phyloP scores from a whole-genome alignment of 2,113 vertebrate genomes.

The Bos javanicus region DNA sequence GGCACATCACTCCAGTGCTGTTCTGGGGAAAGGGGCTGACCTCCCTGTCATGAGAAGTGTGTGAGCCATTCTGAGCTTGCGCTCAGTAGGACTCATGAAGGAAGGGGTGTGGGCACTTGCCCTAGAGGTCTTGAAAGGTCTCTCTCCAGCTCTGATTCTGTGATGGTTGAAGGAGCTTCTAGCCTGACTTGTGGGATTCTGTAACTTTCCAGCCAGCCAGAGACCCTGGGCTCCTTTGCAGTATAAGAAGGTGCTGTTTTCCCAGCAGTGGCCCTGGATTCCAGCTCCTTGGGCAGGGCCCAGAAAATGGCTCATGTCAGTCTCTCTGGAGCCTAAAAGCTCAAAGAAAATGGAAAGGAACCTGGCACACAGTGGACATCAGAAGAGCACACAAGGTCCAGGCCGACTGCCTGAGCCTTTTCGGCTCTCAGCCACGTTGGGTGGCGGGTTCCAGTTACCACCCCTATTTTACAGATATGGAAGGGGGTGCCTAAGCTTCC shows the following conservation, averaged over 20 bases:
- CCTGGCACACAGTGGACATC: constrained; percentile 8
- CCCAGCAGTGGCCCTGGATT: constrained; percentile 14
- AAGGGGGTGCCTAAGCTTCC: not conserved
- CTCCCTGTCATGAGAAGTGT: not conserved
- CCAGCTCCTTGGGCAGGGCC: constrained; percentile 48
- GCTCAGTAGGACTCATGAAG: not conserved
- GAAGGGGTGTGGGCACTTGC: not conserved
- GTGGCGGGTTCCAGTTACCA: not conserved
- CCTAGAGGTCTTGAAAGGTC: constrained; percentile 56
- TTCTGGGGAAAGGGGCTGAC: not conserved
- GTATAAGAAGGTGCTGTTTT: constrained; percentile 43
- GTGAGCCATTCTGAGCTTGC: not conserved
- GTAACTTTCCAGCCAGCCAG: constrained; percentile 51
- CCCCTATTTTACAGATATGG: too few species aligned
- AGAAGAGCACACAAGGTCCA: not conserved
- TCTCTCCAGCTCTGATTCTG: constrained; percentile 61
- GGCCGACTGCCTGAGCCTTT: not conserved
- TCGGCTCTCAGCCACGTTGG: not conserved
- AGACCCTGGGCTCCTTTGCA: not conserved
- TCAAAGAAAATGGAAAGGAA: constrained; percentile 60
- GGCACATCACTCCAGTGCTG: not conserved
- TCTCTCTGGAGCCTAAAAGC: constrained; percentile 57
- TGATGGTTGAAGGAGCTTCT: not conserved
- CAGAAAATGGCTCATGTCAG: constrained; percentile 51
- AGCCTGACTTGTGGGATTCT: constrained; percentile 16